Percentiles rank a stretch among this genome's conserved stretches.
Evolutionary conservation across 2,113 vertebrate species (phyloP).

Genomic region (Anthoscopus minutus): DNA sequence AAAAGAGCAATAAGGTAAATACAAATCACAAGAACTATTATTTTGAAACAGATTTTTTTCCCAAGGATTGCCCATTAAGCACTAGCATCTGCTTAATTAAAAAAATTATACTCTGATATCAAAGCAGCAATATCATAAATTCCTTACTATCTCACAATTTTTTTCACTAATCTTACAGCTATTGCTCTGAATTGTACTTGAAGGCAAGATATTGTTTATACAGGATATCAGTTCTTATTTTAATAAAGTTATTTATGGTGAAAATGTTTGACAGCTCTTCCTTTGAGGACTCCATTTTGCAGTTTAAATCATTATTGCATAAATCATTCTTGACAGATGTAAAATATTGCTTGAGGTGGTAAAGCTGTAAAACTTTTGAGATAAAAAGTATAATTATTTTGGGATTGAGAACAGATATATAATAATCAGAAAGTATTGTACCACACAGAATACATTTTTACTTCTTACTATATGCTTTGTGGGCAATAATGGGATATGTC

Average conservation of each 20-base stretch:
- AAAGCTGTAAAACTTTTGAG: conserved; percentile 73
- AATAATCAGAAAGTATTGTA: conserved; percentile 17
- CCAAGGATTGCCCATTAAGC: background rate
- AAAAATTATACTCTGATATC: background rate
- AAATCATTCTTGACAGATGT: conserved; percentile 76
- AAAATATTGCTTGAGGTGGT: conserved; percentile 73
- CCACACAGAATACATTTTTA: background rate
- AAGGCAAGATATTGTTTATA: conserved; percentile 47
- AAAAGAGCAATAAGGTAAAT: background rate
- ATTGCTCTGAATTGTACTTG: background rate
- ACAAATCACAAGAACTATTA: background rate
- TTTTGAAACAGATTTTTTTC: conserved; percentile 1
- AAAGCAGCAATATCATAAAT: background rate
- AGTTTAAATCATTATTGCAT: conserved; percentile 73
- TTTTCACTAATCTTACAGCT: background rate
- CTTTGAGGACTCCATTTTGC: conserved; percentile 68
- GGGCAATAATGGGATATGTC: background rate
- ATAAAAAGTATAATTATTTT: conserved; percentile 65
- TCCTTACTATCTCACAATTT: background rate
- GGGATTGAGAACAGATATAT: conserved; percentile 4
- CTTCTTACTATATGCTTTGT: background rate
- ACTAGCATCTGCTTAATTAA: background rate
- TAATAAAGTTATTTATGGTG: conserved; percentile 58
- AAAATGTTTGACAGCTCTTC: conserved; percentile 66
- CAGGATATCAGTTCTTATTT: conserved; percentile 54